phyloP scores from a whole-genome alignment of 2,797 vertebrate species.

The Spheniscus humboldti region DNA sequence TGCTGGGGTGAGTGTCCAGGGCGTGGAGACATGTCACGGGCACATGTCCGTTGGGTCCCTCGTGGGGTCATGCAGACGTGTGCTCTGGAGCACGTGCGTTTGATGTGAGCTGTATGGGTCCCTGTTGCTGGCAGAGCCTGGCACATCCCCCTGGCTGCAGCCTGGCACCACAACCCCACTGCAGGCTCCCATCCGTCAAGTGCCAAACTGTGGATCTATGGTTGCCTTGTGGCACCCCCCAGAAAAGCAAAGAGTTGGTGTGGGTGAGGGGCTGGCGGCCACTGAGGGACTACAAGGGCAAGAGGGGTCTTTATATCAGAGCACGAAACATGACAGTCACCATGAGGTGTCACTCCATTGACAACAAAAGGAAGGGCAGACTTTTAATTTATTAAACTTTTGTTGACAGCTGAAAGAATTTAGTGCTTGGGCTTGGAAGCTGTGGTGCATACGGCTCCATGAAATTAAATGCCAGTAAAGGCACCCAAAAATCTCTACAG shows the following conservation, averaged over 20 bases:
- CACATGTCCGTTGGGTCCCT: not conserved
- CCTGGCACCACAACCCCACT: not conserved
- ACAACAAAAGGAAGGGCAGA: not conserved
- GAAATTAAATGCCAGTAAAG: not conserved
- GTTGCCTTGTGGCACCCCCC: not conserved
- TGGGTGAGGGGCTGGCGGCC: not conserved
- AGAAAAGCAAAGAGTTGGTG: not conserved
- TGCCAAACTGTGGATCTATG: not conserved
- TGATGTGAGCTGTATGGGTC: not conserved
- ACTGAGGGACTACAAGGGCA: not conserved
- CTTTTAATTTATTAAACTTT: not conserved
- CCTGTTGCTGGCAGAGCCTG: not conserved
- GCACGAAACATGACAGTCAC: not conserved
- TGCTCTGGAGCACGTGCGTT: not conserved
- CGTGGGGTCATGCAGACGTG: not conserved
- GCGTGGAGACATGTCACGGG: rapidly evolving
- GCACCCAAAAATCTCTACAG: not conserved
- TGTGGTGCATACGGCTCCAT: rapidly evolving
- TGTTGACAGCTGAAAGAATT: not conserved
- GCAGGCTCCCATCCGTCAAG: not conserved
- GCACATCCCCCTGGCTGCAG: not conserved
- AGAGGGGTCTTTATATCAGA: not conserved
- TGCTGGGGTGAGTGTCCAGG: too few species aligned
- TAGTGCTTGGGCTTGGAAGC: not conserved
- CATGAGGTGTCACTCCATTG: not conserved